Base-by-base conservation (phyloP, 1,140 invertebrate genomes). In the Colletes latitarsis region DNA sequence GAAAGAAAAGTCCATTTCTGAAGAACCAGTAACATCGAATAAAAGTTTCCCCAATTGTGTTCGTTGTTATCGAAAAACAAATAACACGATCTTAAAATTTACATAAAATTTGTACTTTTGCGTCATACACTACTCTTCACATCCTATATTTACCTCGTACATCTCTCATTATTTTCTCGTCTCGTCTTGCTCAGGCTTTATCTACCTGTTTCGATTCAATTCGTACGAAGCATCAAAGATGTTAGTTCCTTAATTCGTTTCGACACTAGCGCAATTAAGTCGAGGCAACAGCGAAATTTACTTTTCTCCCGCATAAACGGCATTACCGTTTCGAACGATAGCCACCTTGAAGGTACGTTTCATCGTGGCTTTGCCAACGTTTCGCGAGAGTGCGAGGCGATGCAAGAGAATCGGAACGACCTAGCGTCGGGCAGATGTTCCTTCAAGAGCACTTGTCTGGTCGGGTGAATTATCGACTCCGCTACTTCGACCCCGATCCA, bases 391-490 rank as follows among this genome's bases (percentile, higher is more conserved):
- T 58, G 21, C 64, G 64, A 43, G 30, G 49, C 17, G 9, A 12
- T 41, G 46, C 6, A 21, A 17, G 9, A 46, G 5, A 75, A 39
- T 63, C 55, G 72, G 52, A 78, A 60, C 76, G 60, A 72, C 49
- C 63, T 19, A 41, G 68, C 43, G 53, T 67, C 80, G 66, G 79
- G 76, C 79, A 69, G 83, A 78, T 85, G 70, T 82, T 85, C 64
- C 79, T 85, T 52, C 49, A 79, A 66, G 70, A 73, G 77, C 49
- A 78, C 68, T 77, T 78, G 82, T 82, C 78, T 46, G 70, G 77
- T 58, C 73, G 58, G 69, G 74, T 84, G 79, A 85, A 85, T 85
- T 84, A 85, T 85, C 83, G 83, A 64, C 70, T 64, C 49, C 41
- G 57, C 21, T 72, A 53, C 60, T 66, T 73, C 77, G 60, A 73